phyloP scores from a whole-genome alignment of 1,140 invertebrate species.

The Kradibia gibbosae region DNA sequence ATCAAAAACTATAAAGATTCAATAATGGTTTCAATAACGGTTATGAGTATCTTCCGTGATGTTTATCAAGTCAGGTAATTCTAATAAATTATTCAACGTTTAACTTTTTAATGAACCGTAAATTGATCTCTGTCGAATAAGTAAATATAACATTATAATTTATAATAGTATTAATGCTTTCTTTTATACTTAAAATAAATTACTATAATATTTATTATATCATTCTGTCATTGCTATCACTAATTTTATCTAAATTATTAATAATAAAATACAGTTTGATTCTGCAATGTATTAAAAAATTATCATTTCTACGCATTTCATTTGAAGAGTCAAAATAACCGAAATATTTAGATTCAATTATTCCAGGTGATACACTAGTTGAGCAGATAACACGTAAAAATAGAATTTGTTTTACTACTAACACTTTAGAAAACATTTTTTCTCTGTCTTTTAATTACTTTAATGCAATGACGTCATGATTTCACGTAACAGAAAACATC shows the following conservation, averaged over 20 bases:
- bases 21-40: not conserved
- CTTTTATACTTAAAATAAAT: not conserved
- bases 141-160: conserved; percentile 22
- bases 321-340: no score
- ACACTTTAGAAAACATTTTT: not conserved
- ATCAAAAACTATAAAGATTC: not conserved
- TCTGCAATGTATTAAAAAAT: no score
- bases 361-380: no score
- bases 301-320: no score
- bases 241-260: no score
- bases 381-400: no score
- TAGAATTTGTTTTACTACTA: not conserved
- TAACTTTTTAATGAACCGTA: conserved; percentile 25
- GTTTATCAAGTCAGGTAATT: conserved; percentile 16
- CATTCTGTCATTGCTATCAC: no score
- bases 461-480: not conserved
- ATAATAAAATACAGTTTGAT: no score
- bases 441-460: conserved; percentile 3
- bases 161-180: not conserved
- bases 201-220: conserved; percentile 1
- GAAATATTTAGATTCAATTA: no score
- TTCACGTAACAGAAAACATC: not conserved
- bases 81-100: conserved; percentile 39
- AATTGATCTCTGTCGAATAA: not conserved
- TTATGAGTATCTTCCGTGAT: not conserved